A percentile compares a stretch with the other conserved stretches of the same genome.
Evolutionary conservation across 2,888 invertebrate species (phyloP).

Genomic region (Eueremaeus valkanovi): DNA sequence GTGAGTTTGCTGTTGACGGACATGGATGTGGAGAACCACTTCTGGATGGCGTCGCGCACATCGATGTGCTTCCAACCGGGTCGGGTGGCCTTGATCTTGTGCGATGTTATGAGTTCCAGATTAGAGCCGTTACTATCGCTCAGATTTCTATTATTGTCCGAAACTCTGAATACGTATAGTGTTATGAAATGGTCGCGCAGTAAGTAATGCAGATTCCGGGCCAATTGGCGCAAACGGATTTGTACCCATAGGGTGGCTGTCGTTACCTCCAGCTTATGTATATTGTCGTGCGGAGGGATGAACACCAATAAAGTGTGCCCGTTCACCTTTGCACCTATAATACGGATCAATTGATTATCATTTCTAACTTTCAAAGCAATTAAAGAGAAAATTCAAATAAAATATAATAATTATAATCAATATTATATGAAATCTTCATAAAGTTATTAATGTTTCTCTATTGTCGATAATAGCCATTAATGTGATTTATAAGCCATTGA

Average conservation of each 20-base stretch:
- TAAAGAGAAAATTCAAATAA: no score
- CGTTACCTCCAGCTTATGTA: conserved; percentile 64
- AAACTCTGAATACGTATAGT: conserved; percentile 67
- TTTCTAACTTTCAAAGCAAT: background rate
- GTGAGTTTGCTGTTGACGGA: conserved; percentile 60
- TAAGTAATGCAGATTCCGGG: conserved; percentile 49
- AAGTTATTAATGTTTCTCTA: no score
- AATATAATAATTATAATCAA: no score
- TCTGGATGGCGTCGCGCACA: conserved; percentile 69
- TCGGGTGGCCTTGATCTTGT: conserved; percentile 61
- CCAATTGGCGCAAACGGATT: conserved; percentile 55
- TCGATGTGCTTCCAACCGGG: conserved; percentile 84
- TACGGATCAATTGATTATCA: no score
- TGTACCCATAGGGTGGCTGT: conserved; percentile 74
- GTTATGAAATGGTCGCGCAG: conserved; percentile 58
- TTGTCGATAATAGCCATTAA: no score
- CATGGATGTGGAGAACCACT: conserved; percentile 60
- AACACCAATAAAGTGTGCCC: conserved; percentile 81
- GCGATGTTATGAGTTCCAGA: conserved; percentile 60
- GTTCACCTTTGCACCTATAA: conserved; percentile 70
- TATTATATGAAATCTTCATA: no score
- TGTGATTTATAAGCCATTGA: no score
- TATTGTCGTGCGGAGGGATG: conserved; percentile 63
- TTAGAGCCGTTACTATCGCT: conserved; percentile 37
- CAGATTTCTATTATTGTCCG: conserved; percentile 43